Evolutionary conservation across 2,113 vertebrate species (phyloP), one percentile per base, ranked within the genome.

Genomic region (Chrysemys picta): DNA sequence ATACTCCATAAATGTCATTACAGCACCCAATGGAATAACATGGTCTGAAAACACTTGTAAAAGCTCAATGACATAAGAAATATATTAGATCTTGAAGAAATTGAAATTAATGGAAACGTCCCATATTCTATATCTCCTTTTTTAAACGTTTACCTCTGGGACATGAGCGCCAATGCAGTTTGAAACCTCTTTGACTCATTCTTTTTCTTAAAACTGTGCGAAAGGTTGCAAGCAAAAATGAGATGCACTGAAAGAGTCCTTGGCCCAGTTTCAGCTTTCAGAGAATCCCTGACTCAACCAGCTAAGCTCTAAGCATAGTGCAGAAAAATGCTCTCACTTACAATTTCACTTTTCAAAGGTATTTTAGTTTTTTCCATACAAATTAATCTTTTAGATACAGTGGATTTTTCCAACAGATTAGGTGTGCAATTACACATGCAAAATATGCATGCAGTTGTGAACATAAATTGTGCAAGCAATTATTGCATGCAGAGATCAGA

Each of bases 11-110:
- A 96, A 93, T 31, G 38, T 87, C 92, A 89, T 92, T 93, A 94
- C 59, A 91, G 81, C 16, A 62, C 94, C 81, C 92, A 79, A 57
- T 95, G 96, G 90, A 93, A 84, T 84, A 21, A 8, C 82, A 2
- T 6, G 3, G 83, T 56, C 94, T 97, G 92, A 93, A 95, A 95
- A 22, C 13, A 57, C 10, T 87, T 93, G 57, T 96, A 84, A 94
- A 85, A 94, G 91, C 93, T 76, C 80, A 94, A 92, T 0, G 0
- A 80, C 31, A 86, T 53, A 92, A 92, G 91, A 91, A 93, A 90
- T 45, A 91, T 4, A 22, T 89, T 90, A 85, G 65, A 88, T 92
- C 25, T 89, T 87, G 79, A 95, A 89, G 94, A 96, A 95, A 57
- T 2, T 92, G 50, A 91, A 91, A 91, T 27, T 86, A 65, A 96